Base-by-base conservation (phyloP, 2,797 vertebrate species). In the Lagodon rhomboides region DNA sequence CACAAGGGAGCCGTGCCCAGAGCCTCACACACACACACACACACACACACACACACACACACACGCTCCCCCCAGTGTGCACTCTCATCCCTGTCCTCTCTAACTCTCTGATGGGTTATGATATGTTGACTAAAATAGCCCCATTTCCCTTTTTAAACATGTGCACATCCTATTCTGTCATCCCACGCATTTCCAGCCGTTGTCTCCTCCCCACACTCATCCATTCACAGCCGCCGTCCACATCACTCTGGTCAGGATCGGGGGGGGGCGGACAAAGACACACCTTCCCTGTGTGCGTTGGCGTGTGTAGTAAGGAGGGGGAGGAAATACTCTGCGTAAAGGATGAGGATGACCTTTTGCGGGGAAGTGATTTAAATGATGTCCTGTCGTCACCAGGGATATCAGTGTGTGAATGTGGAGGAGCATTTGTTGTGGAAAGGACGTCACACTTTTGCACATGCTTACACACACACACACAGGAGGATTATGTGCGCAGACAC, bases 291-390 rank as follows among this genome's bases (percentile, higher is more conserved):
- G 50, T 8, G 68, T 34, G 23, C 11, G 20, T n/a, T 34, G 20
- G 66, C 25, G 78, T 71, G 72, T 75, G 68, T 50, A 56, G 17
- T 22, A 62, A 11, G 50, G 16, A 5, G 30, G 50, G 61, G 51
- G 43, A n/a, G 82, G 79, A 17, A 43, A 38, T 70, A 72, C 70
- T 87, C 43, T 76, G 82, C 63, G 74, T 85, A 82, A 89, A 86
- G 76, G 84, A 86, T 74, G 84, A 89, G 84, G 83, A 75, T 93
- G 92, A 93, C 93, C 91, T 94, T 93, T 93, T 72, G 73, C 22
- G 75, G 85, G 84, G 89, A 91, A 90, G 79, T 82, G 88, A 91
- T 91, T 92, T 92, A 87, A 91, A 88, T 83, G 72, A 82, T 87
- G 89, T 77, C 73, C 79, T 85, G 74, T 86, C 78, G 84, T 94